Evolutionary conservation across 2,888 invertebrate genomes (phyloP).

Genomic region (Stenurella melanura): DNA sequence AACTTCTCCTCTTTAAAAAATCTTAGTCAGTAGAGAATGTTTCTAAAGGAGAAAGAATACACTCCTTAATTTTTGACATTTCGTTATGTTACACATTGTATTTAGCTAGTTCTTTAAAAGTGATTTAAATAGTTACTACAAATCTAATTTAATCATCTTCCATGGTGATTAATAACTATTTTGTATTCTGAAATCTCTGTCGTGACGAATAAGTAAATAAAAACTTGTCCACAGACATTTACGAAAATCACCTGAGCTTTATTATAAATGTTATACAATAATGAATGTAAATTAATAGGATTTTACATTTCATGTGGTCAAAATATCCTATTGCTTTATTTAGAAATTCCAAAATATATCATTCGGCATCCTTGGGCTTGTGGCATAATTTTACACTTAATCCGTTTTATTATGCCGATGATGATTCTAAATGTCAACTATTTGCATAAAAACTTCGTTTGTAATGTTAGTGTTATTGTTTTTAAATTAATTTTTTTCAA

Average conservation of each 20-base stretch:
- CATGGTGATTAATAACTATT: neutral
- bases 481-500: slow-evolving; percentile 3
- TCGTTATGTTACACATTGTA: too few species aligned
- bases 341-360: slow-evolving; percentile 28
- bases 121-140: neutral
- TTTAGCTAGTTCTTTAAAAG: too few species aligned
- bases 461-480: neutral
- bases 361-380: slow-evolving; percentile 29
- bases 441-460: slow-evolving; percentile 30
- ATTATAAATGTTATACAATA: slow-evolving; percentile 4
- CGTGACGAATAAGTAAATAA: neutral
- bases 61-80: too few species aligned
- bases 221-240: slow-evolving; percentile 2
- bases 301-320: slow-evolving; percentile 26
- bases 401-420: slow-evolving; percentile 29
- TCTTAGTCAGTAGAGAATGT: too few species aligned
- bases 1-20: too few species aligned
- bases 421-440: slow-evolving; percentile 34
- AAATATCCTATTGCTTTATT: slow-evolving; percentile 25
- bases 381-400: slow-evolving; percentile 36
- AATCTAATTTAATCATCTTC: neutral
- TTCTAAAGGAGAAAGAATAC: too few species aligned
- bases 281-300: slow-evolving; percentile 27
- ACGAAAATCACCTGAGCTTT: slow-evolving; percentile 3
- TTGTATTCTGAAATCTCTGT: neutral